phyloP scores from a whole-genome alignment of 2,888 invertebrate genomes.

The Drosophila pseudotalamancana region DNA sequence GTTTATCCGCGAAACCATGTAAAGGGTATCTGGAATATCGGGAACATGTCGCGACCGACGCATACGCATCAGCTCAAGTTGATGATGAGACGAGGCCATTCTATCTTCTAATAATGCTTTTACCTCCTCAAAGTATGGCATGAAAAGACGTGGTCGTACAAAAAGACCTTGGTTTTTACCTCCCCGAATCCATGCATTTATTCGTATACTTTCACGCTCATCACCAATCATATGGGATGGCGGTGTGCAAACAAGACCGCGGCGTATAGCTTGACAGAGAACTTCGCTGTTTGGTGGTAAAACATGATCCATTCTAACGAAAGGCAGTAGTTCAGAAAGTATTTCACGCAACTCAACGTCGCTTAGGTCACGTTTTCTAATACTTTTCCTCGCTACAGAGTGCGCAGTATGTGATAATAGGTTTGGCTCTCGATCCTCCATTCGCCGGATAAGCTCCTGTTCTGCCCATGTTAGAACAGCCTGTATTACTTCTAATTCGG shows the following conservation, averaged over 20 bases:
- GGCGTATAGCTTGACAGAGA: conserved; percentile 87
- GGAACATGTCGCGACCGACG: conserved; percentile 90
- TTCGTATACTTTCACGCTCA: conserved; percentile 87
- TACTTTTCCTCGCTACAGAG: conserved; percentile 92
- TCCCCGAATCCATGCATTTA: conserved; percentile 92
- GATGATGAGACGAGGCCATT: conserved; percentile 89
- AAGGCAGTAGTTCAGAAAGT: conserved; percentile 92
- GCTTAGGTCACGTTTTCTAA: conserved; percentile 91
- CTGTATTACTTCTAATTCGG: conserved; percentile 94
- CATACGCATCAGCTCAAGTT: conserved; percentile 89
- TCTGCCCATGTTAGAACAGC: conserved; percentile 96
- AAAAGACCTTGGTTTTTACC: conserved; percentile 89
- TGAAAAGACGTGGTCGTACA: conserved; percentile 94
- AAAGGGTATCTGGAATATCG: conserved; percentile 96
- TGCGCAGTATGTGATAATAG: conserved; percentile 96
- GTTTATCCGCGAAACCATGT: conserved; percentile 89
- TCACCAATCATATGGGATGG: conserved; percentile 94
- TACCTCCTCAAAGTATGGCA: conserved; percentile 97
- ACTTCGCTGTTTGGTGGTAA: conserved; percentile 93
- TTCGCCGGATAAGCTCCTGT: conserved; percentile 91
- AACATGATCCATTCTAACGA: conserved; percentile 95
- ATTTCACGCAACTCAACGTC: conserved; percentile 94
- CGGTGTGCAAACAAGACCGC: conserved; percentile 92
- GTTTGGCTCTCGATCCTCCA: conserved; percentile 96
- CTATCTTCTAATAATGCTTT: conserved; percentile 94